These are phyloP conservation scores for Petroica traversi DNA, from an alignment of 2,113 vertebrate genomes.

Conservation along the genomic window DNA sequence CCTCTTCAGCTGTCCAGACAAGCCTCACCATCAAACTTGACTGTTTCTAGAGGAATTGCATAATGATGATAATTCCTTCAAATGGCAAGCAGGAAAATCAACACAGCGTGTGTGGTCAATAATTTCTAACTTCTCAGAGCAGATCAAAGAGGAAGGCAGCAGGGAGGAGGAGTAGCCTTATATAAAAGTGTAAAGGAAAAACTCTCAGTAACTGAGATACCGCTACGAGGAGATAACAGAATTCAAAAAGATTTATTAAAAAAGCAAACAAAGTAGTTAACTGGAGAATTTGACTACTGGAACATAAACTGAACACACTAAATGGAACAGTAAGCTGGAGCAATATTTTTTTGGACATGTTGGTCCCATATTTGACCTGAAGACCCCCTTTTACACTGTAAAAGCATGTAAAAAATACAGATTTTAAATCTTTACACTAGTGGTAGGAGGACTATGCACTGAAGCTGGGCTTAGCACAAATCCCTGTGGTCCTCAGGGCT, in stretches of 20 bases:
- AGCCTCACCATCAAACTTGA: not conserved
- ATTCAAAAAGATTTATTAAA: slow-evolving; percentile 52
- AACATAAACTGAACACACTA: not conserved
- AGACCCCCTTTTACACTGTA: not conserved
- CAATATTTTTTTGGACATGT: not conserved
- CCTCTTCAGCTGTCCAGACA: not conserved
- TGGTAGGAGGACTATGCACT: not conserved
- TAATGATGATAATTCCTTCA: slow-evolving; percentile 38
- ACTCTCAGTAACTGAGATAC: slow-evolving; percentile 21
- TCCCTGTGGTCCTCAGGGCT: rapidly evolving
- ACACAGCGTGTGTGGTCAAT: not conserved
- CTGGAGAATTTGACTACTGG: not conserved
- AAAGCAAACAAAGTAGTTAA: slow-evolving; percentile 26
- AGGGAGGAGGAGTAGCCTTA: slow-evolving; percentile 32
- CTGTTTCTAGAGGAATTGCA: not conserved
- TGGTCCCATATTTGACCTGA: not conserved
- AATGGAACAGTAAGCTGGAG: not conserved
- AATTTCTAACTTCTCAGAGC: slow-evolving; percentile 22
- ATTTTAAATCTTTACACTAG: not conserved
- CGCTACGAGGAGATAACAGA: not conserved
- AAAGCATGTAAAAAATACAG: not conserved
- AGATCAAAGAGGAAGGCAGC: slow-evolving; percentile 50
- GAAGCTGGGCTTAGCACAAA: not conserved
- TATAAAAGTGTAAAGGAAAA: slow-evolving; percentile 28
- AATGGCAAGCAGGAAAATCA: slow-evolving; percentile 39